These are phyloP conservation scores for Sprattus sprattus DNA, from an alignment of 2,113 vertebrate genomes.

Conservation along the genomic window DNA sequence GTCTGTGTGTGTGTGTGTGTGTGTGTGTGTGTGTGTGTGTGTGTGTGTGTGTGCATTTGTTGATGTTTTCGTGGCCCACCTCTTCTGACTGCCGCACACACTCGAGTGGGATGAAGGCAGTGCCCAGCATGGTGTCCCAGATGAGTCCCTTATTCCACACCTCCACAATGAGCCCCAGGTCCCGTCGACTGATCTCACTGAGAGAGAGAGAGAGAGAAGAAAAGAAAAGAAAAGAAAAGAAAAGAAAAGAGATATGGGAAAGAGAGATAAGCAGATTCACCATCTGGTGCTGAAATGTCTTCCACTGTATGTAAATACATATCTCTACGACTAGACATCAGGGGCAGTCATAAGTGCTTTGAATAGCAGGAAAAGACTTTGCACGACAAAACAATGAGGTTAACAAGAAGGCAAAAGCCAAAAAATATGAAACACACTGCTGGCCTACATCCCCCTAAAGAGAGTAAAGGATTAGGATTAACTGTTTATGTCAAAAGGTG, in stretches of 20 bases:
- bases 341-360: not conserved
- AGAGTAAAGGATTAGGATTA: not conserved
- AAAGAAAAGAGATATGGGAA: not conserved
- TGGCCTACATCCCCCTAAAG: not conserved
- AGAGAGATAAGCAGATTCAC: not conserved
- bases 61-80: constrained; percentile 63
- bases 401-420: not conserved
- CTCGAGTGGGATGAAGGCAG: constrained; percentile 88
- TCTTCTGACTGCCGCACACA: constrained; percentile 88
- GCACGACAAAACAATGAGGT: not conserved
- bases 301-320: not conserved
- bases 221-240: no score
- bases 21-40: not conserved
- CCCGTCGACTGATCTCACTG: constrained; percentile 94
- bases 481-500: not conserved
- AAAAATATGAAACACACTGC: not conserved
- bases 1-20: not conserved
- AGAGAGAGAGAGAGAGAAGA: constrained; percentile 2
- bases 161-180: constrained; percentile 94
- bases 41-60: not conserved
- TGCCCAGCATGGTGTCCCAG: constrained; percentile 97
- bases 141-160: constrained; percentile 99
- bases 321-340: not conserved
- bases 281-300: not conserved
- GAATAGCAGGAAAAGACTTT: not conserved